Evolutionary conservation across 2,113 vertebrate genomes (phyloP), one percentile per base, ranked within the genome.

Genomic region (Pundamilia nyererei): DNA sequence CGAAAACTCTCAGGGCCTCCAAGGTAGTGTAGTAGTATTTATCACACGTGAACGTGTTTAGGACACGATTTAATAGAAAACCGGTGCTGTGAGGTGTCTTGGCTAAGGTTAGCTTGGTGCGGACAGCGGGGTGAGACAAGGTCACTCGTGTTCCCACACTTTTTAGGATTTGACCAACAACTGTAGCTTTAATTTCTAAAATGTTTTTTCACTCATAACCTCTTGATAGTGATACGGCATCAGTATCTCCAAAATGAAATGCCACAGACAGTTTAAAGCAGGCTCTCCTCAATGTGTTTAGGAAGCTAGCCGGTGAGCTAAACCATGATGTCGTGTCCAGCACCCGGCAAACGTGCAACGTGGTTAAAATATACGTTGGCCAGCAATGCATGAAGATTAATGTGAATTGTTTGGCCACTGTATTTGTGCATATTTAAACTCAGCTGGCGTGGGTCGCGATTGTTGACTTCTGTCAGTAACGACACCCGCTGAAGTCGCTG

Each of bases 1-100:
- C 96, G 6, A 96, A 93, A 80, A 51, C 89, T 1, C 54, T 93
- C 70, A 91, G 88, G 49, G 86, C 94, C 53, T 84, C 94, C 6
- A 91, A 86, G 96, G 96, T 97, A 94, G 17, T 92, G 56, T 60
- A 19, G 56, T 21, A 14, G 15, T 31, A 21, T 33, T 42, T 40
- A 31, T 7, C 68, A 7, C 26, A 8, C 11, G 2, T 77, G 45
- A 29, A 31, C 17, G 45, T 31, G 4, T 31, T 9, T 54, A 79
- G 49, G 6, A 21, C 7, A 7, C 2, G 2, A 2, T n/a, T 55
- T 6, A 1, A n/a, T 4, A 3, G 3, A 7, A 81, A 58, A 8
- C 2, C 1, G 15, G 6, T 12, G 12, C 1, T 19, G 2, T 1
- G 5, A 3, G 7, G 14, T 5, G 80, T 45, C 79, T 85, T 77